phyloP scores from a whole-genome alignment of 2,888 invertebrate genomes.

The Erebia palarica region DNA sequence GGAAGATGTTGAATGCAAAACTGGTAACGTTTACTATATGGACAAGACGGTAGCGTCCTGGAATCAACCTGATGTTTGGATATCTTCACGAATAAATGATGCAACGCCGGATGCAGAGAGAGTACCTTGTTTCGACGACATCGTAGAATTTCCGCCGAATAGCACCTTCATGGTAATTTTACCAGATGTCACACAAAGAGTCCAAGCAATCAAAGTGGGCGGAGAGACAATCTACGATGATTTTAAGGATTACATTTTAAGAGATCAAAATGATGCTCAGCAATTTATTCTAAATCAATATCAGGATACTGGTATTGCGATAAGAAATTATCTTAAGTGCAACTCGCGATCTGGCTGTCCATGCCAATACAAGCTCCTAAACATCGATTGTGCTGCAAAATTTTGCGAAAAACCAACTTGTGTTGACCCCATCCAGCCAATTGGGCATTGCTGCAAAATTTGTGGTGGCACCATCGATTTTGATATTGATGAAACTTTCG shows the following conservation, averaged over 20 bases:
- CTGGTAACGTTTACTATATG: constrained; percentile 57
- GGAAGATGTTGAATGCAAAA: constrained; percentile 53
- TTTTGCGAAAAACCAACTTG: constrained; percentile 63
- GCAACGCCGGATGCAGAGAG: constrained; percentile 78
- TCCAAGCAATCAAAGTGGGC: constrained; percentile 52
- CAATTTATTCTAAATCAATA: constrained; percentile 54
- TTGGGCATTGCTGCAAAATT: constrained; percentile 70
- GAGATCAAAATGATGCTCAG: constrained; percentile 44
- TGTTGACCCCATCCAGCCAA: constrained; percentile 62
- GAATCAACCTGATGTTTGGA: constrained; percentile 73
- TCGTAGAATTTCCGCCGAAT: constrained; percentile 62
- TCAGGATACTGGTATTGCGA: constrained; percentile 46
- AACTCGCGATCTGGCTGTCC: constrained; percentile 61
- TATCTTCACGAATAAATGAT: constrained; percentile 62
- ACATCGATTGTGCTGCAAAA: constrained; percentile 62
- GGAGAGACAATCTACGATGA: constrained; percentile 42
- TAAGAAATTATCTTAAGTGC: constrained; percentile 41
- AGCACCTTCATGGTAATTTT: constrained; percentile 55
- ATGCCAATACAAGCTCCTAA: constrained; percentile 55
- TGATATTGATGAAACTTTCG: constrained; percentile 57
- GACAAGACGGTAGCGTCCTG: constrained; percentile 60
- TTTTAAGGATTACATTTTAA: constrained; percentile 30
- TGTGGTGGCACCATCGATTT: constrained; percentile 67
- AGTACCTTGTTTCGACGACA: constrained; percentile 73
- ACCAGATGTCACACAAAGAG: constrained; percentile 54